These are phyloP conservation scores for Peromyscus leucopus DNA, from an alignment of 2,113 vertebrate genomes.

Conservation along the genomic window DNA sequence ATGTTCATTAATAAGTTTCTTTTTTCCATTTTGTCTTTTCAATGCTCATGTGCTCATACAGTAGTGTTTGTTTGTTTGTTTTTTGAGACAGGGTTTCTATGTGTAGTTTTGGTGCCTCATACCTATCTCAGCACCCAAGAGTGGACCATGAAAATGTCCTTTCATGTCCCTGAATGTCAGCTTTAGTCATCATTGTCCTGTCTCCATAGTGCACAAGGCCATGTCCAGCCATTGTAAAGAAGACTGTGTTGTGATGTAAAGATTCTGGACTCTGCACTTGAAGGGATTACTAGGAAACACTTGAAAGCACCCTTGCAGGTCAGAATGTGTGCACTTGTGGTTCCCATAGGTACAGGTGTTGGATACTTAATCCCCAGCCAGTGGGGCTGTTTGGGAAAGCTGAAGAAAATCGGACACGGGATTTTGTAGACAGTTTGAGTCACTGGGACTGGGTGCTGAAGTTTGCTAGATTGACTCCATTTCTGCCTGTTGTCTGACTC, in stretches of 20 bases:
- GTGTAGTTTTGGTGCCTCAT: too few species aligned
- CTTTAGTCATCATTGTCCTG: too few species aligned
- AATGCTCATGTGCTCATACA: not conserved
- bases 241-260: not conserved
- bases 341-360: too few species aligned
- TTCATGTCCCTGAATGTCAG: not conserved
- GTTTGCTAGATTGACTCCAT: not conserved
- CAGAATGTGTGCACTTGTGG: not conserved
- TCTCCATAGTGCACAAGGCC: not conserved
- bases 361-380: not conserved
- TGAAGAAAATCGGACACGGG: not conserved
- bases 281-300: not conserved
- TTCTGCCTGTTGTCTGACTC: not conserved
- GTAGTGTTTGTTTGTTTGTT: too few species aligned
- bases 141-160: not conserved
- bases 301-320: not conserved
- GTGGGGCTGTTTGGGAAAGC: not conserved
- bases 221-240: not conserved
- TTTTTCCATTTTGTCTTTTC: not conserved
- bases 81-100: too few species aligned
- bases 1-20: not conserved
- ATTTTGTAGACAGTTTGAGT: not conserved
- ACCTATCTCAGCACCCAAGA: too few species aligned
- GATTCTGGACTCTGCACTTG: not conserved
- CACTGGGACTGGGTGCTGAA: not conserved